Evolutionary conservation across 2,888 invertebrate species (phyloP).

Genomic region (Noctua janthina): DNA sequence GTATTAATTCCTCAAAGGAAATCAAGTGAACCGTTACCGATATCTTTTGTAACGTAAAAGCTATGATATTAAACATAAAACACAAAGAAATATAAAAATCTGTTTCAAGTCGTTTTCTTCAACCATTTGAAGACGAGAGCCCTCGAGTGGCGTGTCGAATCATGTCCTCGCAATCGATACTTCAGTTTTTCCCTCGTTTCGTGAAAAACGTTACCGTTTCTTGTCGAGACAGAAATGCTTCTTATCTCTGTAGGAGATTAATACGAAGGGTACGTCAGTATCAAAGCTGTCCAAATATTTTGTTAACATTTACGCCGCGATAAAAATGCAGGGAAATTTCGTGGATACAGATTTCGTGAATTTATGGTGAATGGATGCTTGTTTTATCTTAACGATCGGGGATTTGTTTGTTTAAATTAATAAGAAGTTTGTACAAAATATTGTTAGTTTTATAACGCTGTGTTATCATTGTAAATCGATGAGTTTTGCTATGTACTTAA

Average conservation of each 20-base stretch:
- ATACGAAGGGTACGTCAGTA: constrained; percentile 67
- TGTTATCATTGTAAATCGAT: not conserved
- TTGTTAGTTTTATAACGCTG: not conserved
- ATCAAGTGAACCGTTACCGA: constrained; percentile 32
- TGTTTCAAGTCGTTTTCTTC: constrained; percentile 63
- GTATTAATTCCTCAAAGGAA: constrained; percentile 45
- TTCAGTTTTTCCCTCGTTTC: constrained; percentile 72
- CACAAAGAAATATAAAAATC: constrained; percentile 68
- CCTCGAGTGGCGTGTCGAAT: constrained; percentile 73
- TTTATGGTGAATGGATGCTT: constrained; percentile 42
- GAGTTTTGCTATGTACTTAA: not conserved
- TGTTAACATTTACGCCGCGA: constrained; percentile 64
- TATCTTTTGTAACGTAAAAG: constrained; percentile 52
- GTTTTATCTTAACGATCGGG: constrained; percentile 16
- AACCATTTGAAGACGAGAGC: constrained; percentile 64
- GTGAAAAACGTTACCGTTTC: constrained; percentile 70
- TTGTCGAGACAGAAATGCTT: constrained; percentile 68
- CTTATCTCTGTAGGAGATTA: constrained; percentile 74
- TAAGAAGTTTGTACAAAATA: not conserved
- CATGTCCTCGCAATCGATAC: constrained; percentile 77
- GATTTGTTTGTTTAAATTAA: constrained; percentile 37
- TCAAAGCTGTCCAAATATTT: constrained; percentile 65
- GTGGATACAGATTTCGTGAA: constrained; percentile 29
- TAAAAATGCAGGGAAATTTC: constrained; percentile 54
- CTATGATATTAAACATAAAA: constrained; percentile 66